A percentile compares a stretch with the other conserved stretches of the same genome.
Evolutionary conservation across 2,113 vertebrate genomes (phyloP).

Genomic region (Craseonycteris thonglongyai): DNA sequence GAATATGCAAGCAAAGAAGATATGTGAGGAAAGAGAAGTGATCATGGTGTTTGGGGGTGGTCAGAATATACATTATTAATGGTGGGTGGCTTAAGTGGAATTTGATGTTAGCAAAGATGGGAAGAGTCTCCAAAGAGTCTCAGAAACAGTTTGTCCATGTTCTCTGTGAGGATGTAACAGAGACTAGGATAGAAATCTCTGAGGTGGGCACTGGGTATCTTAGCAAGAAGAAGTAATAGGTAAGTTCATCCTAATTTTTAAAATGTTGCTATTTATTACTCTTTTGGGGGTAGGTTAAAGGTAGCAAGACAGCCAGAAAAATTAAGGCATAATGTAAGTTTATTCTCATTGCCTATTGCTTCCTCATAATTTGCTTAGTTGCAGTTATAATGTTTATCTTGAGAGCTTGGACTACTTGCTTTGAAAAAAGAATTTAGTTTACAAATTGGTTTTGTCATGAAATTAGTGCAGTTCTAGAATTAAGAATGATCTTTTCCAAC

Average conservation of each 20-base stretch:
- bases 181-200: neutral
- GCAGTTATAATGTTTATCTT: neutral
- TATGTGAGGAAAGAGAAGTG: neutral
- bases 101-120: neutral
- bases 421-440: conserved; percentile 22
- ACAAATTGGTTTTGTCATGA: neutral
- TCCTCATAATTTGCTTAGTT: neutral
- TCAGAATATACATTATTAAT: neutral
- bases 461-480: neutral
- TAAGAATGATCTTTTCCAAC: neutral
- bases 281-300: neutral
- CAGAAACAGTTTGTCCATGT: neutral
- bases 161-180: neutral
- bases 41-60: neutral
- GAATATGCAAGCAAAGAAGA: neutral
- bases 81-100: neutral
- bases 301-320: neutral
- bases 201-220: neutral
- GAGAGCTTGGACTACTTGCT: neutral
- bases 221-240: neutral
- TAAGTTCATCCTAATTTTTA: neutral
- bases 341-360: neutral
- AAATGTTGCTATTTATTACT: neutral
- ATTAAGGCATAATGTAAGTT: neutral
- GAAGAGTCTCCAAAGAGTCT: neutral